Evolutionary conservation across 2,113 vertebrate genomes (phyloP).

Genomic region (Platysteira castanea): DNA sequence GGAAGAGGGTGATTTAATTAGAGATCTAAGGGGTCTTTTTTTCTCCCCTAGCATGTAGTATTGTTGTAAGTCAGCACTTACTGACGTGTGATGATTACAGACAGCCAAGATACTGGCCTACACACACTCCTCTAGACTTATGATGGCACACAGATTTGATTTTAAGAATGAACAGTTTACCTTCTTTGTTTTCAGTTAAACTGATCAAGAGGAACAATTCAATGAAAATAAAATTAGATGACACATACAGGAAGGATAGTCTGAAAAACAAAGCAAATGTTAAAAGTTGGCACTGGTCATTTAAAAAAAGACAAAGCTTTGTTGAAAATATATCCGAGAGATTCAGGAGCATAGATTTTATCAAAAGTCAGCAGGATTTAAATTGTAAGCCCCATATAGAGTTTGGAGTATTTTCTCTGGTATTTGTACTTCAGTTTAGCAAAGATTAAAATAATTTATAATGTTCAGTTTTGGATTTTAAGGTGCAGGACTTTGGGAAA

Average conservation of each 20-base stretch:
- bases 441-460: background rate
- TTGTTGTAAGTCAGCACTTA: background rate
- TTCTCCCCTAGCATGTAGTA: background rate
- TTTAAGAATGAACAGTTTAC: background rate
- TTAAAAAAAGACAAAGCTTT: background rate
- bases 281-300: background rate
- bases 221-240: background rate
- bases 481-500: background rate
- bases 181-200: background rate
- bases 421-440: background rate
- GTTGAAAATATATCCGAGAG: background rate
- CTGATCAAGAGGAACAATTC: background rate
- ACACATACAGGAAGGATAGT: background rate
- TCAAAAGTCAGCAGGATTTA: background rate
- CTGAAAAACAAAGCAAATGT: background rate
- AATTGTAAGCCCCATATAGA: background rate
- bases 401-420: background rate
- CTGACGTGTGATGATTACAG: background rate
- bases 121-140: background rate
- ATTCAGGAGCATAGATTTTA: background rate
- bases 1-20: constrained; percentile 8
- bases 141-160: background rate
- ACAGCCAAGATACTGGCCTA: background rate
- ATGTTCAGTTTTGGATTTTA: background rate
- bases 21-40: background rate